These are phyloP conservation scores for Ammodytes dubius DNA, from an alignment of 2,113 vertebrate genomes.

Conservation along the genomic window DNA sequence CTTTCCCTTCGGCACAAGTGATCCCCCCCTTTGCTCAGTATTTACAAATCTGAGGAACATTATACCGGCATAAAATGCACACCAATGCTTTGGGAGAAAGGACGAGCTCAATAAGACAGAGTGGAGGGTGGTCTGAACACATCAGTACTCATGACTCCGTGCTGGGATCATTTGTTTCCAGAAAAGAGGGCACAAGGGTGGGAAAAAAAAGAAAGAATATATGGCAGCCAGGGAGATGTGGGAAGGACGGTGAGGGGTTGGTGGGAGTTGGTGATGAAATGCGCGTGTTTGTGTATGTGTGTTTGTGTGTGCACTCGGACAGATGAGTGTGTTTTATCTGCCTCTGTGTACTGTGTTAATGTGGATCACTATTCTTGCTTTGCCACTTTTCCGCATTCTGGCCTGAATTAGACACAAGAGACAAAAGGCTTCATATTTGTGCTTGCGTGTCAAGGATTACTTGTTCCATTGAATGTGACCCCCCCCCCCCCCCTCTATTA, in stretches of 20 bases:
- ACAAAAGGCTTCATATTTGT: conserved; percentile 92
- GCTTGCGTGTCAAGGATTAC: conserved; percentile 91
- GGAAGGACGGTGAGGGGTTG: conserved; percentile 45
- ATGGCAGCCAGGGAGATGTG: conserved; percentile 69
- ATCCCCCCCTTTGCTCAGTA: conserved; percentile 57
- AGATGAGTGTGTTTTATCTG: conserved; percentile 76
- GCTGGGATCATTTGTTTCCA: conserved; percentile 86
- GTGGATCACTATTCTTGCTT: conserved; percentile 78
- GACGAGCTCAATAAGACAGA: conserved; percentile 71
- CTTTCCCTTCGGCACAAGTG: conserved; percentile 59
- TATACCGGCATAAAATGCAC: conserved; percentile 80
- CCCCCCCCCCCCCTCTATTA: conserved; percentile 78
- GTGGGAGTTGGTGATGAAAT: conserved; percentile 51
- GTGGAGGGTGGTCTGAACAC: conserved; percentile 85
- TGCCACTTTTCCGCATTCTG: conserved; percentile 80
- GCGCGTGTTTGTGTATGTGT: conserved; percentile 59
- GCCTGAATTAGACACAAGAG: conserved; percentile 88
- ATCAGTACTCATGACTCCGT: conserved; percentile 81
- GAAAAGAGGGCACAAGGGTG: conserved; percentile 85
- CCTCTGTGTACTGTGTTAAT: conserved; percentile 80
- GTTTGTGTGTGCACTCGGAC: conserved; percentile 49
- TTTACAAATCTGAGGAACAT: conserved; percentile 76
- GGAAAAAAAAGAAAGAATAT: conserved; percentile 71
- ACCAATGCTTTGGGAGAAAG: conserved; percentile 70
- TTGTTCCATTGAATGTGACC: conserved; percentile 87